A percentile compares a stretch with the other conserved stretches of the same genome.
phyloP scores from a whole-genome alignment of 2,888 invertebrate species.

The Aleiodes leptofemur region DNA sequence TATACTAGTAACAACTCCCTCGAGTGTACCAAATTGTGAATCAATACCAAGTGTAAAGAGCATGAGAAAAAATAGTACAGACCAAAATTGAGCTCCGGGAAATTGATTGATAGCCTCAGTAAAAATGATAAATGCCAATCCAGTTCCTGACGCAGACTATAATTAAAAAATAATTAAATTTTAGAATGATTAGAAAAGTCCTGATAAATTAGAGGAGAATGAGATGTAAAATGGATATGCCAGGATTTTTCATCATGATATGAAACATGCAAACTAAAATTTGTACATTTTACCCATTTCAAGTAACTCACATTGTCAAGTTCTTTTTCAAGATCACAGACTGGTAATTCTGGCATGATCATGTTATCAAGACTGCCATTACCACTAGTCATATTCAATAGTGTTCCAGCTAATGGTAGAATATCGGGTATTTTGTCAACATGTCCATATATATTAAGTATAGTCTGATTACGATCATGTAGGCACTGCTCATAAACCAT shows the following conservation, averaged over 20 bases:
- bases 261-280: too few species aligned
- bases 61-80: slow-evolving; percentile 97
- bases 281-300: not conserved
- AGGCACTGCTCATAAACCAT: slow-evolving; percentile 88
- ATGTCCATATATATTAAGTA: slow-evolving; percentile 79
- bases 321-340: slow-evolving; percentile 90
- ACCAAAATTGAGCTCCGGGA: slow-evolving; percentile 97
- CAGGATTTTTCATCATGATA: too few species aligned
- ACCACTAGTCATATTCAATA: slow-evolving; percentile 76
- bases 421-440: slow-evolving; percentile 76
- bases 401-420: slow-evolving; percentile 79
- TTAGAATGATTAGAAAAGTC: slow-evolving; percentile 10
- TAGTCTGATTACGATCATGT: slow-evolving; percentile 79
- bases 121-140: slow-evolving; percentile 97
- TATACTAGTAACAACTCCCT: slow-evolving; percentile 96
- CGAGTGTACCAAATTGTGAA: slow-evolving; percentile 96
- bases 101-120: slow-evolving; percentile 99
- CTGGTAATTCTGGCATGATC: slow-evolving; percentile 82
- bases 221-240: too few species aligned
- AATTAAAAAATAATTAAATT: slow-evolving; percentile 56
- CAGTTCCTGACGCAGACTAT: slow-evolving; percentile 97
- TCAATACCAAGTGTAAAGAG: slow-evolving; percentile 97
- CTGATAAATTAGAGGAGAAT: not conserved
- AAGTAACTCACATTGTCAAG: slow-evolving; percentile 86
- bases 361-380: slow-evolving; percentile 79